Evolutionary conservation across 2,797 vertebrate genomes (phyloP).

Genomic region (Clarias pachynema): DNA sequence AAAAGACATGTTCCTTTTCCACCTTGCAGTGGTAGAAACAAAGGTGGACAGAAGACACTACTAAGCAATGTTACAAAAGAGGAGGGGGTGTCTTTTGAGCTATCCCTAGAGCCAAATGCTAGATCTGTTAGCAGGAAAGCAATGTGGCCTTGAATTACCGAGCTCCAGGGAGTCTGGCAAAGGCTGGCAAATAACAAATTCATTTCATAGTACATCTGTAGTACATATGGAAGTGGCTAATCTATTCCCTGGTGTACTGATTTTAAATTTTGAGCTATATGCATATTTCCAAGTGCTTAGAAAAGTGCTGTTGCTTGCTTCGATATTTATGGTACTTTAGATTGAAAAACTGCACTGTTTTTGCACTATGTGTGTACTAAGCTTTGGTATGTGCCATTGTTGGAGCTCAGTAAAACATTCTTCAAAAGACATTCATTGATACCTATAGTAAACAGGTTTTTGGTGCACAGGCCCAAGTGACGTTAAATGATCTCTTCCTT

Average conservation of each 20-base stretch:
- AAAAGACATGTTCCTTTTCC: background rate
- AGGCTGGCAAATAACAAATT: background rate
- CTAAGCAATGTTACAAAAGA: background rate
- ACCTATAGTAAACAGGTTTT: background rate
- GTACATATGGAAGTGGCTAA: background rate
- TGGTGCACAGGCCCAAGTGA: background rate
- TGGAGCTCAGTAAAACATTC: background rate
- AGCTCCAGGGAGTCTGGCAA: background rate
- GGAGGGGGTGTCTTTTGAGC: background rate
- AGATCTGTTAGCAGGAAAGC: background rate
- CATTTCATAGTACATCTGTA: background rate
- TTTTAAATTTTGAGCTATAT: background rate
- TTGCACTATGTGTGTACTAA: background rate
- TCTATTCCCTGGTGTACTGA: background rate
- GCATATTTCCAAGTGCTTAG: background rate
- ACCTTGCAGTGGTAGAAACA: background rate
- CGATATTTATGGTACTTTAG: background rate
- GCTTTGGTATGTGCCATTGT: background rate
- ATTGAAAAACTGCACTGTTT: background rate
- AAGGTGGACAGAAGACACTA: conserved; percentile 2
- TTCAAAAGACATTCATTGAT: background rate
- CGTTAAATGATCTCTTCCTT: background rate
- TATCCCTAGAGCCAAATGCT: background rate
- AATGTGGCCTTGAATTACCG: background rate
- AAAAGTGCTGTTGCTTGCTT: background rate